These are phyloP conservation scores for Phataginus tetradactyla DNA, from an alignment of 2,797 vertebrate genomes.

Conservation along the genomic window DNA sequence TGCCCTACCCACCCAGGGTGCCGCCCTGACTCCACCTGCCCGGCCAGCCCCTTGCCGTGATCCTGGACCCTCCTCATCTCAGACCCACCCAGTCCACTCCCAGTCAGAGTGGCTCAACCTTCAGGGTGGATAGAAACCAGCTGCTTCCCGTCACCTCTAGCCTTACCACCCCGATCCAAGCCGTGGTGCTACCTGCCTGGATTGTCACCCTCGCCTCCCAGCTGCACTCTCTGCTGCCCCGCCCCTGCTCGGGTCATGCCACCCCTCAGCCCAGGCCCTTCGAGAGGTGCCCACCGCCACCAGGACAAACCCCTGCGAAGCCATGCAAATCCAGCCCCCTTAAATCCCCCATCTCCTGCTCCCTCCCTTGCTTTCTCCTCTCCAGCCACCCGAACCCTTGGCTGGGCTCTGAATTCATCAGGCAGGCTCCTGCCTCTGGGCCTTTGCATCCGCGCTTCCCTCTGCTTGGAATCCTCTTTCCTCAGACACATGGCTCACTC, in stretches of 20 bases:
- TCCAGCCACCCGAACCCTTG: neutral
- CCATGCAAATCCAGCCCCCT: neutral
- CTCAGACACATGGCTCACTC: fast-evolving
- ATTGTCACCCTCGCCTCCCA: neutral
- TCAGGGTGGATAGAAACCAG: neutral
- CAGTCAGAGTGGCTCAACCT: neutral
- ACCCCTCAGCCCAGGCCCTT: neutral
- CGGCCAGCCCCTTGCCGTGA: too few relatives aligned
- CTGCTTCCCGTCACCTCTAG: fast-evolving
- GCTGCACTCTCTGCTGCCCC: fast-evolving
- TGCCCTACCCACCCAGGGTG: neutral
- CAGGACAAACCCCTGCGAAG: neutral
- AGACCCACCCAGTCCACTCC: fast-evolving
- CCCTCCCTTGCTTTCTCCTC: neutral
- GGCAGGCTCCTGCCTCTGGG: neutral
- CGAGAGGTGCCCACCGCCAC: fast-evolving
- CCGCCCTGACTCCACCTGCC: neutral
- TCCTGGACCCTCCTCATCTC: too few relatives aligned
- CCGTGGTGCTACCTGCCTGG: fast-evolving
- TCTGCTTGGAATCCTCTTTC: neutral
- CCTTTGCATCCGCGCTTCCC: neutral
- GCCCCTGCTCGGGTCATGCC: neutral
- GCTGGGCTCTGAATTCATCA: neutral
- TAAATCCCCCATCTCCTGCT: neutral
- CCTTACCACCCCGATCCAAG: neutral